These are phyloP conservation scores for Sanderia malayensis DNA, from an alignment of 30 jellyfish, hydroid and myxozoan genomes.

Conservation along the genomic window DNA sequence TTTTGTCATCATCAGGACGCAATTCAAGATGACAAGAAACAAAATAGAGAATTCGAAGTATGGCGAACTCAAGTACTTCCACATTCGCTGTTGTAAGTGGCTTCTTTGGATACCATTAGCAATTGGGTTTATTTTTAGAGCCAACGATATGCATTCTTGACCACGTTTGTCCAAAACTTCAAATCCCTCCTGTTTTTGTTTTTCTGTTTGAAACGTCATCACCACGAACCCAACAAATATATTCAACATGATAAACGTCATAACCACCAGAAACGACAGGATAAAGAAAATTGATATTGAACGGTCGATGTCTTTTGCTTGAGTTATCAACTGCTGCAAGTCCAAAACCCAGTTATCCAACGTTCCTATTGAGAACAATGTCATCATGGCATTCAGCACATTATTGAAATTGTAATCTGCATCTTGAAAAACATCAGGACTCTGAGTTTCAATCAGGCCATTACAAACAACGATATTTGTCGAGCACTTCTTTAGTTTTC, in stretches of 20 bases:
- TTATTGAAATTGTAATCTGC: conserved; percentile 46
- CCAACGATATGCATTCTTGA: conserved; percentile 67
- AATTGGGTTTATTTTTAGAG: conserved; percentile 29
- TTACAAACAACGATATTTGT: not conserved
- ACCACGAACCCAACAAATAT: conserved; percentile 80
- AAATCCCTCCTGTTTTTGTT: conserved; percentile 54
- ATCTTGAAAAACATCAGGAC: not conserved
- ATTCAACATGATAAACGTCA: conserved; percentile 71
- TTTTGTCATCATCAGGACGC: conserved; percentile 60
- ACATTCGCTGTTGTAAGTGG: conserved; percentile 7
- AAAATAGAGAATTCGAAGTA: conserved; percentile 44
- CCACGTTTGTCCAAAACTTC: conserved; percentile 50
- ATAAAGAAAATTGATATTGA: conserved; percentile 27
- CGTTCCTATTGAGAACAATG: conserved; percentile 71
- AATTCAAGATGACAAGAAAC: conserved; percentile 41
- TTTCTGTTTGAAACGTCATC: conserved; percentile 70
- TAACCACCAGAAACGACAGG: conserved; percentile 53
- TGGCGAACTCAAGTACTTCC: conserved; percentile 33
- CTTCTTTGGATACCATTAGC: not conserved
- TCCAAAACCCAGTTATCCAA: conserved; percentile 73
- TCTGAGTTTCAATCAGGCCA: not conserved
- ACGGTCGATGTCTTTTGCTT: not conserved
- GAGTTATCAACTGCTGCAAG: conserved; percentile 2
- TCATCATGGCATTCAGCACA: conserved; percentile 46
- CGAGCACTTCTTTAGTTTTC: conserved; percentile 17